A percentile compares a stretch with the other conserved stretches of the same genome.
phyloP scores from a whole-genome alignment of 1,140 invertebrate species.

The Pararge aegeria region DNA sequence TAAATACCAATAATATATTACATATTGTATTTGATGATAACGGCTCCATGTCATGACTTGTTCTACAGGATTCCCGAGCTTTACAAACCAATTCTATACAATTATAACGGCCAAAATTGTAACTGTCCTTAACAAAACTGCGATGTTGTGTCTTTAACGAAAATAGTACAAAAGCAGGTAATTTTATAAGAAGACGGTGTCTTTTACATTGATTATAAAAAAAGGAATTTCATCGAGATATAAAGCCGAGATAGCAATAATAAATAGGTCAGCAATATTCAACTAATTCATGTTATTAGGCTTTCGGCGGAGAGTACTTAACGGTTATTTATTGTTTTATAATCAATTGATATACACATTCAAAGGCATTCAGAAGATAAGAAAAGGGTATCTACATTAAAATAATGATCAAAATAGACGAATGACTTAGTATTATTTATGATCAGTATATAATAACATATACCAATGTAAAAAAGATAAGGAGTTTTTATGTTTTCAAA shows the following conservation, averaged over 20 bases:
- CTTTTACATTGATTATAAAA: conserved; percentile 41
- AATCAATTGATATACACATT: conserved; percentile 45
- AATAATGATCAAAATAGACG: background rate
- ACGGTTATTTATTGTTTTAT: conserved; percentile 66
- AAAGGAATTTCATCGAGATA: conserved; percentile 60
- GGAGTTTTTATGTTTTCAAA: no score
- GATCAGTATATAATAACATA: no score
- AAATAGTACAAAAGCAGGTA: conserved; percentile 73
- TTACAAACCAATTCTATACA: conserved; percentile 77
- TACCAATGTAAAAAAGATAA: no score
- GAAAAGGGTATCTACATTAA: background rate
- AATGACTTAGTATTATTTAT: background rate
- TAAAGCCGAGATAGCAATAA: conserved; percentile 56
- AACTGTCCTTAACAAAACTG: conserved; percentile 74
- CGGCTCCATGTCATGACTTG: conserved; percentile 45
- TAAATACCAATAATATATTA: no score
- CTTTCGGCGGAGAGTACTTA: conserved; percentile 46
- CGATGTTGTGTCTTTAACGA: conserved; percentile 53
- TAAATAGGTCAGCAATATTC: conserved; percentile 58
- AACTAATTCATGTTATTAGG: conserved; percentile 53
- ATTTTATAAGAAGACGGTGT: conserved; percentile 61
- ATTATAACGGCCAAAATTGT: conserved; percentile 79
- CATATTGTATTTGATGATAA: no score
- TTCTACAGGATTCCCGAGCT: conserved; percentile 45
- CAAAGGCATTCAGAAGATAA: background rate